These are phyloP conservation scores for Scaptomyza hsui DNA, from an alignment of 1,140 invertebrate species.

Conservation along the genomic window DNA sequence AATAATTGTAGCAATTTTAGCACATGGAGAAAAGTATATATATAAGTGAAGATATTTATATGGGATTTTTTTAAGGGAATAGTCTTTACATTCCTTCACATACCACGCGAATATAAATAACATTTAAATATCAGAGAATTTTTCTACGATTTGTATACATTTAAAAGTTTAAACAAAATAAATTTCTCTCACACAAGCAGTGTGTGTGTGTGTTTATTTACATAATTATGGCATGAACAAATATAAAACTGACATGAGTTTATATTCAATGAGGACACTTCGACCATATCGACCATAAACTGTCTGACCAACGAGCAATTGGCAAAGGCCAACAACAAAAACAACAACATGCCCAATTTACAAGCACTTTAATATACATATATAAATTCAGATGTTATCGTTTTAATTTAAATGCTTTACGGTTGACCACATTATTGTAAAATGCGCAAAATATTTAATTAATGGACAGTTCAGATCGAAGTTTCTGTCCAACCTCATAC, in stretches of 20 bases:
- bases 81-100: too few species aligned
- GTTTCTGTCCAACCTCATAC: background rate
- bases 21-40: background rate
- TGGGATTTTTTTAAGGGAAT: background rate
- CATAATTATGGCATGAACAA: conserved; percentile 29
- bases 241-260: conserved; percentile 48
- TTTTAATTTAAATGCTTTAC: conserved; percentile 43
- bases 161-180: background rate
- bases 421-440: conserved; percentile 25
- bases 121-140: too few species aligned
- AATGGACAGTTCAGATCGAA: conserved; percentile 5
- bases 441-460: conserved; percentile 36
- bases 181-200: background rate
- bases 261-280: conserved; percentile 50
- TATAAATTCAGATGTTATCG: conserved; percentile 17
- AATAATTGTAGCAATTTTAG: background rate
- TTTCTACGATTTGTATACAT: too few species aligned
- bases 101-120: too few species aligned
- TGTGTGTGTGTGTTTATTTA: conserved; percentile 4
- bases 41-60: background rate
- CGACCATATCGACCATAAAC: conserved; percentile 33
- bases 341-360: conserved; percentile 8
- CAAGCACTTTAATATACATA: conserved; percentile 25
- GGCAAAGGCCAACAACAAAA: conserved; percentile 14
- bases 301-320: conserved; percentile 38